Evolutionary conservation across 2,797 vertebrate species (phyloP), one percentile per base, ranked within the genome.

Genomic region (Platyrinchus mystaceus): DNA sequence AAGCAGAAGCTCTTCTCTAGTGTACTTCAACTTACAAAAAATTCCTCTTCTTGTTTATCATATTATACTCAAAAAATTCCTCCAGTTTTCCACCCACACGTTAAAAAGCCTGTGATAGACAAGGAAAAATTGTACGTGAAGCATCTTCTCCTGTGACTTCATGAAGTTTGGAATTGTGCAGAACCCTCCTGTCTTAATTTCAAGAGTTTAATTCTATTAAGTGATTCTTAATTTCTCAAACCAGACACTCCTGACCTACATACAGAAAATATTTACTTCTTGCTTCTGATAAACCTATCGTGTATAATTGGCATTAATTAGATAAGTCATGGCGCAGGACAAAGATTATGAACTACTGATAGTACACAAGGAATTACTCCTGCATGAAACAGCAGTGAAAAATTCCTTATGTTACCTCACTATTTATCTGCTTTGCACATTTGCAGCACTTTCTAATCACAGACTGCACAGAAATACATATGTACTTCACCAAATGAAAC

Each of bases 261-360:
- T 4, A 56, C 1, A 15, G 24, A 88, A 95, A 93, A 94, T 50
- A 78, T 47, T 90, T 94, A 75, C 52, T 59, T 73, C 74, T 90
- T 89, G 43, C 55, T 47, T 91, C 78, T 84, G 64, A 85, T 75
- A 85, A 59, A 56, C 16, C 16, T 73, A 75, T 77, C 4, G 1
- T 43, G 32, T 50, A 50, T 94, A 93, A 93, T 27, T 89, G 30
- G 28, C 41, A 68, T 71, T 92, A 88, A 91, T 91, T 75, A 91
- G 24, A 19, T 49, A 93, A 59, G 74, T 77, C 43, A 62, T 15
- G 32, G 78, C 58, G 32, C 44, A 43, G 56, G 56, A 68, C 50
- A 71, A 74, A 68, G 21, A 87, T 22, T 93, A 71, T 30, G 52
- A 93, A 43, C 41, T 30, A 58, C 14, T 71, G 84, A 67, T 17